Base-by-base conservation (phyloP, 2,888 invertebrate genomes). In the Cephalotes varians region DNA sequence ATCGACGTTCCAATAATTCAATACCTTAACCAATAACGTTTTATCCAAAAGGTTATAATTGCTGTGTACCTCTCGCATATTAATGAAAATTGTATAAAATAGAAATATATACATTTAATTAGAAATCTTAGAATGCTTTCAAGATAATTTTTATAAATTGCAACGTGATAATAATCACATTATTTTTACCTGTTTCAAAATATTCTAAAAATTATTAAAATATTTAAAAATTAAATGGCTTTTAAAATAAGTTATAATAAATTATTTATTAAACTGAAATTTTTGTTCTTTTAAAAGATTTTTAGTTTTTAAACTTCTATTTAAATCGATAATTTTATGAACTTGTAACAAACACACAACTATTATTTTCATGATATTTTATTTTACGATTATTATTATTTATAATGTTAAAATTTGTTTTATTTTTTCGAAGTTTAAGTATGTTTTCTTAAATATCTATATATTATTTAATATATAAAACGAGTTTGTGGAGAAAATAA, bases 1-100 rank as follows among this genome's bases (percentile, higher is more conserved):
- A 76, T 76, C 51, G 31, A 67, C 67, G 54, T 37, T 62, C 15
- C 49, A 34, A 74, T 74, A 74, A 74, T 62, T 18, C 74, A 62
- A 62, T 62, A 73, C 9, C 12, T 12, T 25, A 37, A 6, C 18
- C 25, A 37, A 37, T 49, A 62, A 49, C 5, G 34, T 37, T 51
- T n/a, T 12, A 64, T 28, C 15, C 18, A 2, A 21, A 7, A 44
- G 12, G 18, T 21, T 0, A 56, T 56, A 54, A 77, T 76, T 1
- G 37, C 9, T n/a, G 51, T 25, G 15, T 40, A 6, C 2, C 4
- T 7, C 60, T n/a, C 21, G 9, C 9, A 21, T 44, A 7, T 44
- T 34, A 31, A 72, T 1, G 3, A 4, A 60, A 21, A 60, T 60
- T 58, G 44, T 73, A 31, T 21, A 15, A 7, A 31, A 60, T 5